phyloP scores from a whole-genome alignment of 2,113 vertebrate species.

The Dipodomys ordii region DNA sequence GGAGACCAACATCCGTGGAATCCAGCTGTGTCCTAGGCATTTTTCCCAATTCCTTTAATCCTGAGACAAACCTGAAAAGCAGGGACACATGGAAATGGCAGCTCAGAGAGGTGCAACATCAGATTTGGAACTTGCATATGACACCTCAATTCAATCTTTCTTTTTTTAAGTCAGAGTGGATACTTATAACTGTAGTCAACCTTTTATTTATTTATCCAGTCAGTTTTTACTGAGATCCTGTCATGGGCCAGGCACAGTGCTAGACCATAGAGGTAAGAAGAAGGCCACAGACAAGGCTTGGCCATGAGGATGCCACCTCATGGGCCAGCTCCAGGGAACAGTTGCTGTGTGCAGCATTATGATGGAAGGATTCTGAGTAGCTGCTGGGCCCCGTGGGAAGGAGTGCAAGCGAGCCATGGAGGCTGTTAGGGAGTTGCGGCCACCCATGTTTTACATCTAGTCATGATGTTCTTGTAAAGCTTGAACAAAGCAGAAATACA shows the following conservation, averaged over 20 bases:
- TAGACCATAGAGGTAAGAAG: background rate
- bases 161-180: background rate
- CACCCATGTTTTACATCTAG: background rate
- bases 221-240: background rate
- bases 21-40: background rate
- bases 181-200: background rate
- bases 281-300: background rate
- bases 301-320: background rate
- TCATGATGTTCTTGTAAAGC: background rate
- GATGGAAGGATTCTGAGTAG: background rate
- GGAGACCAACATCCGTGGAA: background rate
- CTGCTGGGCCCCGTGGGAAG: background rate
- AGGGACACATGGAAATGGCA: background rate
- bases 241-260: too few relatives aligned
- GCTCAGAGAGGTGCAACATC: background rate
- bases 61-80: background rate
- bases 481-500: background rate
- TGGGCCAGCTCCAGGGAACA: background rate
- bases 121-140: background rate
- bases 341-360: background rate
- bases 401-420: background rate
- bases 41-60: background rate
- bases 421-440: background rate
- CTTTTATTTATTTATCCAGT: background rate
- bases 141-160: background rate